Base-by-base conservation (phyloP, 2,797 vertebrate genomes). In the Argentina silus region DNA sequence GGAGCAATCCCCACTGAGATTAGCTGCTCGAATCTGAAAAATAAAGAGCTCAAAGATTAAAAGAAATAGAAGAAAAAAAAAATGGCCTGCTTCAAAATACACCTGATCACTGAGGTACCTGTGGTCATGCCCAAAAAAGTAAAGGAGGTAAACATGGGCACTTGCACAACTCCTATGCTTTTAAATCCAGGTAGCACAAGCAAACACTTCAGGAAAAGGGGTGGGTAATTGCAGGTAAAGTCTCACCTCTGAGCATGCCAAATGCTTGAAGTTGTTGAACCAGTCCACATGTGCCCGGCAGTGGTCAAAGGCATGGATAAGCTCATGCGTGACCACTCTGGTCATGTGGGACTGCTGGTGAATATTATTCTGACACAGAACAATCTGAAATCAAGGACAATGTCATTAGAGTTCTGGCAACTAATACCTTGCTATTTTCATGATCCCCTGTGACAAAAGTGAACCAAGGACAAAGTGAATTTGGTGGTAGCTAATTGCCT, bases 331-430 rank as follows among this genome's bases (percentile, higher is more conserved):
- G 59, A 98, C 96, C 59, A 99, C 96, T 0, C 96, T 88, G 90
- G 94, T 97, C 98, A 99, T 99, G 14, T 97, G 96, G 3, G 94
- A 88, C 89, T 99, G 97, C 21, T 92, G 94, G 51, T 83, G 93
- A 87, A 99, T 97, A 85, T 98, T 99, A 90, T 99, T 99, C 92
- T 99, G 97, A 89, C 98, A 99, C 78, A 99, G 85, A 84, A 99
- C 98, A 62, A 99, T 97, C 98, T 99, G 86, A 0, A 81, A 84
- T 57, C 0, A 17, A n/a, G 57, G 2, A 53, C 8, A 36, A 4
- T 36, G 27, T 36, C 27, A 36, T 36, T 36, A 56, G 10, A 70
- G 53, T 19, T 2, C 15, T 53, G 14, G n/a, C 12, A 53, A 4
- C 47, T 8, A 48, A 48, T 8, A 8, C 7, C 1, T 48, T 48